Base-by-base conservation (phyloP, 2,888 invertebrate species). In the Nyleta sp. region DNA sequence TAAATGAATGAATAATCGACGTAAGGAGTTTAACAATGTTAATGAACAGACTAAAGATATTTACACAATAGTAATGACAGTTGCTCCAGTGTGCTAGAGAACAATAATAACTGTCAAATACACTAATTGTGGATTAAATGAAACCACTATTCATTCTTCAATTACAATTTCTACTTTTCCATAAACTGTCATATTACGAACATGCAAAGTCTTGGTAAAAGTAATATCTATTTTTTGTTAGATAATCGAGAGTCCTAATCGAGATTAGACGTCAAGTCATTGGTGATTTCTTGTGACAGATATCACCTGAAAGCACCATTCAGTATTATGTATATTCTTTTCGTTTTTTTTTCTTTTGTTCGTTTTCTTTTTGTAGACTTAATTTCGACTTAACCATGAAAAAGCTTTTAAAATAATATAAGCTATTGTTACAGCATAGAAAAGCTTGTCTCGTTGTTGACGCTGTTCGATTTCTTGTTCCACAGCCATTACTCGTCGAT, bases 361-460 rank as follows among this genome's bases (percentile, higher is more conserved):
- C 28, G 11, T 24, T 28, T n/a, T 17, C 4, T 42, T 13, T 11
- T 44, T 33, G 18, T 31, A 2, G 44, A 52, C 83, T 85, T 91
- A 93, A 82, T 92, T 92, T 84, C 93, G 92, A 87, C 93, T 94
- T 84, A 97, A 92, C 97, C 97, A 97, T 84, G 96, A 93, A 82
- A 97, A 94, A 59, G 96, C 94, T 92, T 97, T 97, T 83, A 97
- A 92, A 82, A 97, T 92, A 90, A 97, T 94, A 91, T 97, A 98
- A 28, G 96, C 95, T 84, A 97, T 92, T 24, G 97, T 96, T 84
- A 96, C 91, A 73, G 96, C 95, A 88, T 96, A 96, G 50, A 97
- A 92, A 84, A 97, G 94, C 88, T 97, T 95, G 87, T 98, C 98
- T 82, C 96, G 94, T 88, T 97, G 96, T 85, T 96, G 94, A 73